These are phyloP conservation scores for Terebella lapidaria DNA, from an alignment of 2,888 invertebrate species.

Conservation along the genomic window DNA sequence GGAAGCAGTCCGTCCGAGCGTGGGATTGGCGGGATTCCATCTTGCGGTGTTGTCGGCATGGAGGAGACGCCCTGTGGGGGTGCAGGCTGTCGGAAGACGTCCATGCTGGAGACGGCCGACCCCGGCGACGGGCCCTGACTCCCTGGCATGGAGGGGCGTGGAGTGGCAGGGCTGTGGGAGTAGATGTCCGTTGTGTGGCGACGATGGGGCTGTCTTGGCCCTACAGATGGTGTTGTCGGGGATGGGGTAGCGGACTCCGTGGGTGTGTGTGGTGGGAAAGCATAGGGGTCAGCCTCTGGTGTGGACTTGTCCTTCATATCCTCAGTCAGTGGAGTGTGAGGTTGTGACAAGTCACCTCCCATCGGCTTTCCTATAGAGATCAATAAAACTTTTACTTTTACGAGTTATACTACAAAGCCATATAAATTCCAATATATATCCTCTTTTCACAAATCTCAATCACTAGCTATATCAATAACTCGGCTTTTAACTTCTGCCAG, in stretches of 20 bases:
- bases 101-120: not conserved
- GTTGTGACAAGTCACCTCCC: not conserved
- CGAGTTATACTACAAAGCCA: too few relatives aligned
- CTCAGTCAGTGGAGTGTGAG: not conserved
- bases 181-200: too few relatives aligned
- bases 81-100: not conserved
- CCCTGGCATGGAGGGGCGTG: not conserved
- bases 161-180: not conserved
- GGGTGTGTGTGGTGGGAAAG: slow-evolving; percentile 11
- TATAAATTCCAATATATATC: too few relatives aligned
- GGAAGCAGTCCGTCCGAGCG: not conserved
- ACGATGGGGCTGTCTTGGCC: not conserved
- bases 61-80: too few relatives aligned
- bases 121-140: not conserved
- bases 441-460: too few relatives aligned
- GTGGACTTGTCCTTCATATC: slow-evolving; percentile 3
- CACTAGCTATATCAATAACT: too few relatives aligned
- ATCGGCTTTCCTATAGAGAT: too few relatives aligned
- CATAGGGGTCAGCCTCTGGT: slow-evolving; percentile 11
- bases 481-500: too few relatives aligned
- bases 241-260: slow-evolving; percentile 1
- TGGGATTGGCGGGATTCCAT: not conserved
- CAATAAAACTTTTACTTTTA: too few relatives aligned
- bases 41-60: not conserved
- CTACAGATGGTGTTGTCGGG: not conserved